Percentiles rank a stretch among this genome's conserved stretches.
Evolutionary conservation across 2,888 invertebrate species (phyloP).

Genomic region (Nemapogon koenigi): DNA sequence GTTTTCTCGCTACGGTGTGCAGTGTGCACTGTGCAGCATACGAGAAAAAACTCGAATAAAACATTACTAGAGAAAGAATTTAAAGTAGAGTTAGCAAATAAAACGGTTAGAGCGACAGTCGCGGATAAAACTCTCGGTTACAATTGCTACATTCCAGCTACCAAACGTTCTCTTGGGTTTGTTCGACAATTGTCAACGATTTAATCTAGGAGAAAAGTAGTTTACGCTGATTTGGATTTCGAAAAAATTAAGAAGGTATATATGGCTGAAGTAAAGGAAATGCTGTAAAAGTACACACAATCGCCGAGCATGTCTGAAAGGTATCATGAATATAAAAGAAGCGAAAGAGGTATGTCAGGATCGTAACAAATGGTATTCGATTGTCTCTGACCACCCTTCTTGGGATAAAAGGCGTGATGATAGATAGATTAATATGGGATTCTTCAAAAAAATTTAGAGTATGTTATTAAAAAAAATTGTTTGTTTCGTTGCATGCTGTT

Average conservation of each 20-base stretch:
- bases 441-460: no score
- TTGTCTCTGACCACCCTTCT: no score
- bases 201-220: constrained; percentile 15
- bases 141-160: constrained; percentile 53
- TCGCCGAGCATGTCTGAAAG: no score
- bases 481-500: no score
- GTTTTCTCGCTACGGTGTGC: constrained; percentile 38
- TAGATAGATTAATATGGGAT: background rate
- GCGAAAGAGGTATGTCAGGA: no score
- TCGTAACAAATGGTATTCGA: no score
- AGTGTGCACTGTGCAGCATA: constrained; percentile 24
- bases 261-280: no score
- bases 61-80: constrained; percentile 47
- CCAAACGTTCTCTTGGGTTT: constrained; percentile 28
- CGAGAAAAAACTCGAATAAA: constrained; percentile 37
- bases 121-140: constrained; percentile 40
- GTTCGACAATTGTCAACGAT: constrained; percentile 20
- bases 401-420: no score
- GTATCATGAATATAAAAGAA: no score
- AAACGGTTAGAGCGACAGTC: constrained; percentile 32
- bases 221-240: background rate
- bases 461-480: no score
- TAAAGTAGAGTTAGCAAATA: constrained; percentile 47
- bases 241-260: no score
- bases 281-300: no score